Conservation (phyloP, 2,113 vertebrate species). For the Oophaga pumilio region DNA sequence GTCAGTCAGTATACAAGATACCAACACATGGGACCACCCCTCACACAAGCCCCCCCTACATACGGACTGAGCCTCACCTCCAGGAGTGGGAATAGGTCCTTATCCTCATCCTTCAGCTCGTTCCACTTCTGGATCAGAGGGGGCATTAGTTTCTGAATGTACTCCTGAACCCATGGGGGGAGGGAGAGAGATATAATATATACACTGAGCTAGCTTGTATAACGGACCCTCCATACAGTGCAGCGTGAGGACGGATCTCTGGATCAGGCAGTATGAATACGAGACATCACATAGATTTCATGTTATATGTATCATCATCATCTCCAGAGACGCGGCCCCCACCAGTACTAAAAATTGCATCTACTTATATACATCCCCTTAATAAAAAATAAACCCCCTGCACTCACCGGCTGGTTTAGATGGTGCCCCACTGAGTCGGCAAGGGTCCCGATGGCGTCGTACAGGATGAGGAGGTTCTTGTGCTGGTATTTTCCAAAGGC, state of each 20-base stretch:
- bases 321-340: slow-evolving; percentile 7
- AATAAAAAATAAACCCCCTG: not conserved
- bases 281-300: not conserved
- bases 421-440: slow-evolving; percentile 95
- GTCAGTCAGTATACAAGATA: slow-evolving; percentile 39
- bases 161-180: slow-evolving; percentile 73
- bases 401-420: slow-evolving; percentile 87
- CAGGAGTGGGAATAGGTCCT: slow-evolving; percentile 88
- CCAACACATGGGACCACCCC: not conserved
- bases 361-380: not conserved
- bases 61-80: slow-evolving; percentile 71
- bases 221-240: not conserved
- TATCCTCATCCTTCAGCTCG: slow-evolving; percentile 91
- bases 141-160: slow-evolving; percentile 93
- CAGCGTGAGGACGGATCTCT: not conserved
- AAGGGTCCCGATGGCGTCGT: slow-evolving; percentile 91
- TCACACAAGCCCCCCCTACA: no score
- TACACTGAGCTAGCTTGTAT: no score
- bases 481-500: slow-evolving; percentile 96
- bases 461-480: slow-evolving; percentile 94
- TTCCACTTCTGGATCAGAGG: slow-evolving; percentile 94
- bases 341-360: not conserved
- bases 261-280: slow-evolving; percentile 58
- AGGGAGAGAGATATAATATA: not conserved
- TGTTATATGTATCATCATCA: not conserved